phyloP scores from a whole-genome alignment of 2,888 invertebrate genomes.

The Empis livida region DNA sequence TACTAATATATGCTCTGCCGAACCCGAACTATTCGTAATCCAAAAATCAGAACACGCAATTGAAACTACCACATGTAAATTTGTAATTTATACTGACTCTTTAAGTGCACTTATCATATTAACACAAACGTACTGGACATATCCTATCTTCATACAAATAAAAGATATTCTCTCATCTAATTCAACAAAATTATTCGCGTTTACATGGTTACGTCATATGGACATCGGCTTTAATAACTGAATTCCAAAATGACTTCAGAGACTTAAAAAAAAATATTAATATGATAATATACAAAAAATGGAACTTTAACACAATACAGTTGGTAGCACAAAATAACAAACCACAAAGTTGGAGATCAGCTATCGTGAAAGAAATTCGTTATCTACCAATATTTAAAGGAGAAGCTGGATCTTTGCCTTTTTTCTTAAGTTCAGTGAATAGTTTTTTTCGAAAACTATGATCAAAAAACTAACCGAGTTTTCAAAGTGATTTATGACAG shows the following conservation, averaged over 20 bases:
- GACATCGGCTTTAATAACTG: background rate
- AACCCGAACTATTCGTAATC: background rate
- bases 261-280: no score
- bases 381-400: background rate
- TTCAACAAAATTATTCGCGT: background rate
- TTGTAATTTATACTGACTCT: constrained; percentile 4
- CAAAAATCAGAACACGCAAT: background rate
- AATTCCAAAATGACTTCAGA: no score
- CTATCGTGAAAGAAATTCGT: no score
- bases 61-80: background rate
- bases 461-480: background rate
- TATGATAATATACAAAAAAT: no score
- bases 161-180: background rate
- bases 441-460: background rate
- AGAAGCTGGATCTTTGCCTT: background rate
- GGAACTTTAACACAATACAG: no score
- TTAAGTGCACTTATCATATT: constrained; percentile 1
- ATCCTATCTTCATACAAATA: constrained; percentile 1
- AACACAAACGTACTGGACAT: constrained; percentile 1
- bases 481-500: background rate
- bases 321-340: no score
- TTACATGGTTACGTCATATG: constrained; percentile 6
- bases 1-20: constrained; percentile 2
- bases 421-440: background rate
- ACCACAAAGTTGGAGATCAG: no score